A percentile compares a stretch with the other conserved stretches of the same genome.
These are phyloP conservation scores for Gymnothorax reevesii DNA, from an alignment of 2,797 vertebrate species.

Conservation along the genomic window DNA sequence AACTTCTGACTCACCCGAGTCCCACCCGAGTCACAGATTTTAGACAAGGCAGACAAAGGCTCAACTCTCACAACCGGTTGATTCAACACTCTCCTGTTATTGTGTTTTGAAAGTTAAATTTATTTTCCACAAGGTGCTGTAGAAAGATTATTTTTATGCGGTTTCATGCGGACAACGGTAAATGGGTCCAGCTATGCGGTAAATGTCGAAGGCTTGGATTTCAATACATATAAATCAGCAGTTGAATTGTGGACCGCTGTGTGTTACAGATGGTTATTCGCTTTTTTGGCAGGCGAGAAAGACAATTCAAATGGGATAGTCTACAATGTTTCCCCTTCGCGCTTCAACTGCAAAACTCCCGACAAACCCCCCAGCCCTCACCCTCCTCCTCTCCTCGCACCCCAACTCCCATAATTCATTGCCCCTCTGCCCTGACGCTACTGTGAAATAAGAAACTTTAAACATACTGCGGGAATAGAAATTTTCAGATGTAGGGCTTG, in stretches of 20 bases:
- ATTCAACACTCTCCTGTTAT: background rate
- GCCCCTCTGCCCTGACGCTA: background rate
- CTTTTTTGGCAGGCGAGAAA: background rate
- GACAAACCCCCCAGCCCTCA: too few species aligned
- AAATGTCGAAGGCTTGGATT: background rate
- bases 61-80: background rate
- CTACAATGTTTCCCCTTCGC: background rate
- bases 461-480: background rate
- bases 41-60: background rate
- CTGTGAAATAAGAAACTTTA: background rate
- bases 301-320: background rate
- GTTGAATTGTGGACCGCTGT: background rate
- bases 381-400: too few species aligned
- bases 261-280: background rate
- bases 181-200: background rate
- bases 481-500: background rate
- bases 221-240: background rate
- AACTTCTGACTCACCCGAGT: background rate
- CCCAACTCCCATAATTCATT: background rate
- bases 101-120: background rate
- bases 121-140: background rate
- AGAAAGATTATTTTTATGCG: background rate
- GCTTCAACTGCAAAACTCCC: background rate
- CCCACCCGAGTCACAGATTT: too few species aligned
- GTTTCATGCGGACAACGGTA: background rate